These are phyloP conservation scores for Lasius platythorax DNA, from an alignment of 2,888 invertebrate genomes.

Conservation along the genomic window DNA sequence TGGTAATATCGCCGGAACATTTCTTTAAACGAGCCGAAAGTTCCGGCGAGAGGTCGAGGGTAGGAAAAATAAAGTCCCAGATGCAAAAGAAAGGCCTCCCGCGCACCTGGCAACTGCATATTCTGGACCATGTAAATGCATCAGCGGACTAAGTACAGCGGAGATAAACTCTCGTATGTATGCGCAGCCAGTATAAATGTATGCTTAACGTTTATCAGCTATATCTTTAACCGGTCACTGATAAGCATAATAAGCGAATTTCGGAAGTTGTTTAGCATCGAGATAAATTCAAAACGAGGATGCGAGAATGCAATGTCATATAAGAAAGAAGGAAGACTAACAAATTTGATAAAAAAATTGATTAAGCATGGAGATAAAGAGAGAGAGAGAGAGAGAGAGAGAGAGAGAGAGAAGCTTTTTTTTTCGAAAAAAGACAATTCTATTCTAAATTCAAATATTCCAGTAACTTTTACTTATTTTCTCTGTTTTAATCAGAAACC, in stretches of 20 bases:
- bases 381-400: background rate
- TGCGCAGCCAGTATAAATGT: background rate
- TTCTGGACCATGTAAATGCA: background rate
- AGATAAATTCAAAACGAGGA: background rate
- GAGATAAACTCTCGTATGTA: slow-evolving; percentile 1
- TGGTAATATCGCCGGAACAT: slow-evolving; percentile 67
- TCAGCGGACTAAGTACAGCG: background rate
- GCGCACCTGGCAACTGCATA: slow-evolving; percentile 34
- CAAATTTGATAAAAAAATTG: background rate
- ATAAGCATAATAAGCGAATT: slow-evolving; percentile 10
- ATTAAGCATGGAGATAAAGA: background rate
- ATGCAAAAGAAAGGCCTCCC: slow-evolving; percentile 28
- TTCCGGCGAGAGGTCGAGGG: slow-evolving; percentile 6
- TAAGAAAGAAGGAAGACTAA: background rate
- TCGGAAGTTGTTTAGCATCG: background rate
- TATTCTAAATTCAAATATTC: background rate
- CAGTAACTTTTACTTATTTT: slow-evolving; percentile 2
- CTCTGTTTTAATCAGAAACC: background rate
- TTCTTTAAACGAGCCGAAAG: slow-evolving; percentile 66
- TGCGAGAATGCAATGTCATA: background rate
- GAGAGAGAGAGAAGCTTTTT: background rate
- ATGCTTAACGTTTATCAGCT: background rate
- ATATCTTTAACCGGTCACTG: background rate
- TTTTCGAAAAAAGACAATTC: background rate
- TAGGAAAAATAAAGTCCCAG: slow-evolving; percentile 17